A percentile compares a stretch with the other conserved stretches of the same genome.
These are phyloP conservation scores for Bos javanicus DNA, from an alignment of 2,113 vertebrate species.

Conservation along the genomic window DNA sequence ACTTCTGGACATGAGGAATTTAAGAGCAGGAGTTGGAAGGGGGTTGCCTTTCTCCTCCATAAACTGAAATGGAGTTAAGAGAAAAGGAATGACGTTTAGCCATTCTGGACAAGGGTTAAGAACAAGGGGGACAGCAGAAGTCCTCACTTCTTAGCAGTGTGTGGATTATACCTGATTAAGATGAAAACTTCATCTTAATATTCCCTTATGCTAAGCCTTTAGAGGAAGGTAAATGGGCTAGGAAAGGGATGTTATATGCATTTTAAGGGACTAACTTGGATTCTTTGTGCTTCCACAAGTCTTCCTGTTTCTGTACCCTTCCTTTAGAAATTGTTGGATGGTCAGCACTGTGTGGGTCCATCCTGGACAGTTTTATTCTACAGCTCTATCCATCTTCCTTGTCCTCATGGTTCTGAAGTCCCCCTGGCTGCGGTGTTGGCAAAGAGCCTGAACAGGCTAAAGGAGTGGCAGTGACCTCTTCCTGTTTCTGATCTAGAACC, in stretches of 20 bases:
- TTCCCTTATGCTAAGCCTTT: neutral
- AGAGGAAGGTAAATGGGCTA: neutral
- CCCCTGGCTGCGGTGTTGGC: constrained; percentile 16
- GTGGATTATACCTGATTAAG: neutral
- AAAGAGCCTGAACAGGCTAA: neutral
- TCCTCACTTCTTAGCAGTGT: neutral
- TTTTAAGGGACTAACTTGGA: neutral
- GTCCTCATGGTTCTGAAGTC: constrained; percentile 37
- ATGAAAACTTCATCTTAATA: neutral
- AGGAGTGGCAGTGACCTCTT: neutral
- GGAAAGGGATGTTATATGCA: neutral
- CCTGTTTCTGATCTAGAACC: neutral
- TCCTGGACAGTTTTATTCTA: constrained; percentile 63
- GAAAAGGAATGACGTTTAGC: neutral
- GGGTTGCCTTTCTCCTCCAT: neutral
- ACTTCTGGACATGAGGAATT: constrained; percentile 2
- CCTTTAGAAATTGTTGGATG: constrained; percentile 35
- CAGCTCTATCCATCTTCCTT: neutral
- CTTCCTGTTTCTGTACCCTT: constrained; percentile 54
- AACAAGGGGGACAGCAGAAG: neutral
- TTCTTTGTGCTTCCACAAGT: constrained; percentile 27
- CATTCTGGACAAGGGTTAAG: neutral
- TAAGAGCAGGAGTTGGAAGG: neutral
- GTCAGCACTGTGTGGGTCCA: neutral
- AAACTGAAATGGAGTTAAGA: neutral